These are phyloP conservation scores for Hemibagrus guttatus DNA, from an alignment of 2,797 vertebrate genomes.

Conservation along the genomic window DNA sequence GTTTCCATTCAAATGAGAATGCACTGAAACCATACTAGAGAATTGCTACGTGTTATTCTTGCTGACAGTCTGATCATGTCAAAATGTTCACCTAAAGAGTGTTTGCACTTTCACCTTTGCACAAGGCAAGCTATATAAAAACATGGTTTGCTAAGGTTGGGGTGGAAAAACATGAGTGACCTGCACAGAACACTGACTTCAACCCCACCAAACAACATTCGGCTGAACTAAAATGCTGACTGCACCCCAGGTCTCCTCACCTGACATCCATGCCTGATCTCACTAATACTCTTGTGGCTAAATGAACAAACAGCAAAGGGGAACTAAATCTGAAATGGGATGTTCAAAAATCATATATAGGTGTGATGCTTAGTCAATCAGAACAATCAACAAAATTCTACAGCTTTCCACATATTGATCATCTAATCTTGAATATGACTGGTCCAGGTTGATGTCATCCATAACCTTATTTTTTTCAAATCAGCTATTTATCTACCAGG, in stretches of 20 bases:
- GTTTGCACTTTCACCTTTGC: neutral
- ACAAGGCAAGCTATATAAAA: neutral
- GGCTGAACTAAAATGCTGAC: no score
- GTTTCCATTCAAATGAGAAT: neutral
- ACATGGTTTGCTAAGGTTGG: neutral
- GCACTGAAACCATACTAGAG: neutral
- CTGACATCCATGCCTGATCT: no score
- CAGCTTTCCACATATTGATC: neutral
- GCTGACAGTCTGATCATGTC: neutral
- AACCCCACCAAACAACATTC: no score
- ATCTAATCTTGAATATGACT: neutral
- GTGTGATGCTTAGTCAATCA: neutral
- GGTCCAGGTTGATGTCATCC: neutral
- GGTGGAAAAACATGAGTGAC: neutral
- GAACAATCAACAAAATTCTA: neutral
- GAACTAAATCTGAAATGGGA: no score
- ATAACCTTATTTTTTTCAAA: neutral
- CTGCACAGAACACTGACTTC: no score
- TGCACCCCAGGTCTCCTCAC: neutral
- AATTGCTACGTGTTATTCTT: neutral
- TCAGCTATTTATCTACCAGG: neutral
- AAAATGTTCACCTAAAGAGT: neutral
- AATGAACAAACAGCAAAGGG: no score
- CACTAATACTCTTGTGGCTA: no score
- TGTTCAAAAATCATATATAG: no score